Percentiles rank a stretch among this genome's conserved stretches.
Conservation (phyloP, 2,888 invertebrate species). For the Isoperla grammatica region DNA sequence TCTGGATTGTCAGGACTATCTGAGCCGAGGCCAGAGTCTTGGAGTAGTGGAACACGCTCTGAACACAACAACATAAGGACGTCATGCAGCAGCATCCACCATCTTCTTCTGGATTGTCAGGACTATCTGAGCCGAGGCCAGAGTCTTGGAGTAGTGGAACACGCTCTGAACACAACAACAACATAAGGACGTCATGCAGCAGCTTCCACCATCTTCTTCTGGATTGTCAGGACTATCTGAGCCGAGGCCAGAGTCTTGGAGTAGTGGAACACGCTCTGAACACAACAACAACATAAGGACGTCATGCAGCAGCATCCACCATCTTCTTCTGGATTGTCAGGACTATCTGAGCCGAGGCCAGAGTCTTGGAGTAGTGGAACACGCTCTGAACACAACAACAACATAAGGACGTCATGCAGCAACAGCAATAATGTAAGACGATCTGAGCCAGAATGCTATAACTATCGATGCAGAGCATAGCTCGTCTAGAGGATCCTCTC, state of each 20-base stretch:
- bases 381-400: no score
- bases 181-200: no score
- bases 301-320: slow-evolving; percentile 13
- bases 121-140: slow-evolving; percentile 41
- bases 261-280: slow-evolving; percentile 14
- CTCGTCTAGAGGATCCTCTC: no score
- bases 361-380: slow-evolving; percentile 20
- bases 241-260: slow-evolving; percentile 37
- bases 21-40: slow-evolving; percentile 38
- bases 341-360: slow-evolving; percentile 41
- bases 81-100: no score
- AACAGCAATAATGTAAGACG: slow-evolving; percentile 37
- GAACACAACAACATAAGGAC: no score
- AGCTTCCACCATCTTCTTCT: slow-evolving; percentile 36
- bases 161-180: no score
- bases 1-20: slow-evolving; percentile 39
- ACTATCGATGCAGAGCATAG: no score
- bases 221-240: slow-evolving; percentile 40
- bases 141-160: slow-evolving; percentile 19
- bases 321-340: slow-evolving; percentile 40
- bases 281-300: no score
- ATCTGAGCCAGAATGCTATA: no score
- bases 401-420: no score
- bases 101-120: slow-evolving; percentile 40
- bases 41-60: slow-evolving; percentile 20